Conservation (phyloP, 53 echinoderm and acorn worm genomes). For the Paracentrotus lividus region DNA sequence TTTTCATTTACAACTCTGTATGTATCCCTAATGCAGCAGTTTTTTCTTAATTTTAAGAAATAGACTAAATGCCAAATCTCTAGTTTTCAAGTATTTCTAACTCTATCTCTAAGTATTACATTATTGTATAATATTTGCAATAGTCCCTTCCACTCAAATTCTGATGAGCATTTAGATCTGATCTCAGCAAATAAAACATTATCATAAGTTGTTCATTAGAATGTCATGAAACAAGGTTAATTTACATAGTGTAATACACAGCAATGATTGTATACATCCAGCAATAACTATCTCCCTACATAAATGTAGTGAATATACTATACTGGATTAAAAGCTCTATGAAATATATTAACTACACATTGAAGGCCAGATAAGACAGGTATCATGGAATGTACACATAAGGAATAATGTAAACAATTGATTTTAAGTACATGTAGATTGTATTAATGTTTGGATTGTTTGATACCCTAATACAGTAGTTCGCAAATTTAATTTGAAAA, state of each 20-base stretch:
- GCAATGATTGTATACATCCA: neutral
- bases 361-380: neutral
- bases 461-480: neutral
- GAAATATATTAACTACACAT: neutral
- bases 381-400: neutral
- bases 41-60: too few species aligned
- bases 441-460: too few species aligned
- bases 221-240: neutral
- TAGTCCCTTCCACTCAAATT: neutral
- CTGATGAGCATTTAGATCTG: neutral
- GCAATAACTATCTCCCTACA: too few species aligned
- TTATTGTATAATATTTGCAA: neutral
- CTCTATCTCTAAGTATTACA: too few species aligned
- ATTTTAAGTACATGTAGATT: neutral
- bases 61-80: too few species aligned
- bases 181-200: neutral
- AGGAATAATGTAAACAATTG: neutral
- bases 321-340: neutral
- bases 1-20: too few species aligned
- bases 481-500: neutral
- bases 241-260: neutral
- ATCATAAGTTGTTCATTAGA: neutral
- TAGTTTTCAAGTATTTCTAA: too few species aligned
- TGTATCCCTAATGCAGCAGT: too few species aligned
- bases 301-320: neutral